Base-by-base conservation (phyloP, 53 echinoderm and acorn worm genomes). In the Holothuria leucospilota region DNA sequence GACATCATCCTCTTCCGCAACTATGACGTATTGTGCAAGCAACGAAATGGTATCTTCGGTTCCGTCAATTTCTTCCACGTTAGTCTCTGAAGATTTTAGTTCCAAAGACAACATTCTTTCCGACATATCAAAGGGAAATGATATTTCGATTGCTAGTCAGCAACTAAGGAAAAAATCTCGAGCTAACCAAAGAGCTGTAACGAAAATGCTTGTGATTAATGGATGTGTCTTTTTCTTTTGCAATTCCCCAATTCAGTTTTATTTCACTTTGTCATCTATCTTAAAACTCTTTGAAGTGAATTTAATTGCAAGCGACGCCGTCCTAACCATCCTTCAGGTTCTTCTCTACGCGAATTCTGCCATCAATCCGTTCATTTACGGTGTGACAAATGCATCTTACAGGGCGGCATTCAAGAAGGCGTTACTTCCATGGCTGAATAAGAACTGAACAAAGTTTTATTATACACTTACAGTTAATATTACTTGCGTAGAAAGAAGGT, bases 301-400 rank as follows among this genome's bases (percentile, higher is more conserved):
- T 16, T 8, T 75, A 10, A 18, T 11, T 2, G 11, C 26, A 26
- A 46, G 28, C 11, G 10, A 4, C 10, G 27, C 49, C 11, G 5
- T 75, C 15, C 20, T 49, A 8, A 13, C 25, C 13, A 8, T 49
- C 52, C 12, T 23, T 10, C 75, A 75, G 8, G 21, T 39, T 12
- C 27, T 75, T 51, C 7, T 46, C 2, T 49, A 49, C 23, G 13
- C 28, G 21, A 75, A 75, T 49, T 75, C 75, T 49, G 75, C 51
- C 25, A 49, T 75, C 8, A 75, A 75, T n/a, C 75, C 75, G 28
- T 75, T 75, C 16, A 49, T 75, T 75, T 75, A 75, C 23, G 75
- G 75, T n/a, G 23, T 75, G 75, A 49, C 75, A 25, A 75, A 75
- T 25, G 26, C 75, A 12, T 49, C 75, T 4, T 75, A 75, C 39